Percentiles rank a stretch among this genome's conserved stretches.
Conservation (phyloP, 2,888 invertebrate genomes). For the Tryphoninae sp. region DNA sequence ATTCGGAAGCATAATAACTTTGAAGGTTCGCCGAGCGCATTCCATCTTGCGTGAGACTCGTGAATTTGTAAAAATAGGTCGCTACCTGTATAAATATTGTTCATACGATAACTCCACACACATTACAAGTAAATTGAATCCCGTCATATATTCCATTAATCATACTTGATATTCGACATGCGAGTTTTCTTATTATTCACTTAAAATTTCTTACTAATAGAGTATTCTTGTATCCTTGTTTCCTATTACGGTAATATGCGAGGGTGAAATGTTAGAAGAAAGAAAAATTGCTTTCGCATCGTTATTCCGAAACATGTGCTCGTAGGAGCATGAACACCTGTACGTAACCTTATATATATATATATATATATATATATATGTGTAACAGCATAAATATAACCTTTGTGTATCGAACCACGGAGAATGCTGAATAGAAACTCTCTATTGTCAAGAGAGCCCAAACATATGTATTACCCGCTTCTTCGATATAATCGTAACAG, state of each 20-base stretch:
- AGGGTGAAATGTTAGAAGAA: not conserved
- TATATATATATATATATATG: not conserved
- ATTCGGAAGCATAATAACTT: conserved; percentile 11
- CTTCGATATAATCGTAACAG: not conserved
- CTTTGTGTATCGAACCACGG: not conserved
- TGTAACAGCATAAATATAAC: not conserved
- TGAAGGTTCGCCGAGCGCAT: not conserved
- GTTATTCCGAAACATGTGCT: conserved; percentile 24
- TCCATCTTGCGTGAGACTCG: not conserved
- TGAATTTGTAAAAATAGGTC: not conserved
- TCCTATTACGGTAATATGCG: no score
- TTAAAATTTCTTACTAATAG: no score
- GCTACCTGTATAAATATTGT: not conserved
- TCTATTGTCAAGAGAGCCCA: not conserved
- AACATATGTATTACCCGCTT: not conserved
- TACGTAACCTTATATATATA: not conserved
- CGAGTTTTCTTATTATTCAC: no score
- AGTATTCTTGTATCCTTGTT: no score
- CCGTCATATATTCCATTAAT: no score
- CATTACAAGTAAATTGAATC: not conserved
- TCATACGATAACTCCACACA: not conserved
- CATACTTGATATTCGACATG: no score
- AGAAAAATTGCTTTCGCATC: not conserved
- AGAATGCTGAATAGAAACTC: conserved; percentile 1
- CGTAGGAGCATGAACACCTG: conserved; percentile 16